Evolutionary conservation across 2,113 vertebrate genomes (phyloP), one percentile per base, ranked within the genome.

Genomic region (Catharus fuscescens): DNA sequence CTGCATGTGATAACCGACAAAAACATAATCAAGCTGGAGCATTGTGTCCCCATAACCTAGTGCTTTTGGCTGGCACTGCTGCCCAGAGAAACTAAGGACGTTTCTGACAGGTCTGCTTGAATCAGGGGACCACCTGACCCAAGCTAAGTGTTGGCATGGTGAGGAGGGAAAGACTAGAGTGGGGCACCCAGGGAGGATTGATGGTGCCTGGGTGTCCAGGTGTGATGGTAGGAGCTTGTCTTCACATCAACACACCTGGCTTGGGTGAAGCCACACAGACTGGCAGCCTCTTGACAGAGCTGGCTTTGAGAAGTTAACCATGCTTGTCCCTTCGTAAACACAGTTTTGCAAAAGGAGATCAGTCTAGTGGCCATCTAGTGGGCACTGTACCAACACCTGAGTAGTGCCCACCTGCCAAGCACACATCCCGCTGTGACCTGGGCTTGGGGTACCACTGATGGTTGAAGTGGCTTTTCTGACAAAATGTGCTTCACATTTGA

Each of bases 401-500:
- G 48, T 20, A 74, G 50, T 10, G 32, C 14, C 50, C 36, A 23
- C n/a, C 38, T 60, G 36, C 10, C 29, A 50, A 2, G 1, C 53
- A 36, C 1, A 1, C 14, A 31, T 11, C 38, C 9, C 18, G 1
- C 18, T 9, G 28, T 52, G 20, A 26, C 24, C 26, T 20, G 23
- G 16, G 26, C 62, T 40, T 64, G 38, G 34, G 32, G 14, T 26
- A 66, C 20, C 18, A 18, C 34, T 21, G 29, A 38, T 12, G 17
- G 14, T 4, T 44, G 40, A 74, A 50, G 24, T 54, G 72, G 62
- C 44, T 52, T 72, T 36, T 82, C 45, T 56, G 28, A 61, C 9
- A 88, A 91, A 80, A 77, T 1, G 5, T 6, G 20, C 38, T 36
- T 11, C 0, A 0, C 3, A 0, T 44, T 8, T 57, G 23, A 80